A percentile compares a stretch with the other conserved stretches of the same genome.
Evolutionary conservation across 2,888 invertebrate genomes (phyloP).

Genomic region (Patella ulyssiponensis): DNA sequence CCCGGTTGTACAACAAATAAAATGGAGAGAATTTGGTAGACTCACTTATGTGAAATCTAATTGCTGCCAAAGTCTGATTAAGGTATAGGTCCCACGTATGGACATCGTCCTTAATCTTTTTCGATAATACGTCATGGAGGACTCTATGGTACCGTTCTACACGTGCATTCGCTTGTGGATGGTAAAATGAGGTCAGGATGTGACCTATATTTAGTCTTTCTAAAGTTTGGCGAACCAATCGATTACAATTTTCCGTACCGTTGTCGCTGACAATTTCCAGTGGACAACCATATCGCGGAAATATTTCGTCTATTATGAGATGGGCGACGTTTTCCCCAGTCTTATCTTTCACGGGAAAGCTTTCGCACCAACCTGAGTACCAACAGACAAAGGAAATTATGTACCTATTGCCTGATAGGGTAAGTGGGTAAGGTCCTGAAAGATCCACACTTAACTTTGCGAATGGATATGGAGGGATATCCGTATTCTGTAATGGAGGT

Average conservation of each 20-base stretch:
- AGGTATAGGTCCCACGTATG: slow-evolving; percentile 14
- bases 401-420: slow-evolving; percentile 26
- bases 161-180: slow-evolving; percentile 7
- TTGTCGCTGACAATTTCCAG: no score
- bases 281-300: slow-evolving; percentile 33
- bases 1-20: slow-evolving; percentile 33
- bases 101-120: not conserved
- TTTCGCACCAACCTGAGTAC: slow-evolving; percentile 27
- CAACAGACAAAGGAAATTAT: slow-evolving; percentile 17
- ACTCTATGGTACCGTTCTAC: slow-evolving; percentile 10
- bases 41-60: not conserved
- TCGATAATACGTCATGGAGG: no score
- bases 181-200: slow-evolving; percentile 13
- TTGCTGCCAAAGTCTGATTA: slow-evolving; percentile 11
- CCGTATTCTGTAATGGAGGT: slow-evolving; percentile 19
- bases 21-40: slow-evolving; percentile 25
- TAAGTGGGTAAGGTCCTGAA: slow-evolving; percentile 25
- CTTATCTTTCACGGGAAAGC: slow-evolving; percentile 33
- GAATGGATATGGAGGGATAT: slow-evolving; percentile 18
- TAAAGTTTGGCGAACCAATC: slow-evolving; percentile 20
- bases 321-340: slow-evolving; percentile 31
- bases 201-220: slow-evolving; percentile 13
- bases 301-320: slow-evolving; percentile 37
- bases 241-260: slow-evolving; percentile 25
- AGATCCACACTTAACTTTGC: slow-evolving; percentile 26